A percentile compares a stretch with the other conserved stretches of the same genome.
These are phyloP conservation scores for Alethe diademata DNA, from an alignment of 2,113 vertebrate species.

Conservation along the genomic window DNA sequence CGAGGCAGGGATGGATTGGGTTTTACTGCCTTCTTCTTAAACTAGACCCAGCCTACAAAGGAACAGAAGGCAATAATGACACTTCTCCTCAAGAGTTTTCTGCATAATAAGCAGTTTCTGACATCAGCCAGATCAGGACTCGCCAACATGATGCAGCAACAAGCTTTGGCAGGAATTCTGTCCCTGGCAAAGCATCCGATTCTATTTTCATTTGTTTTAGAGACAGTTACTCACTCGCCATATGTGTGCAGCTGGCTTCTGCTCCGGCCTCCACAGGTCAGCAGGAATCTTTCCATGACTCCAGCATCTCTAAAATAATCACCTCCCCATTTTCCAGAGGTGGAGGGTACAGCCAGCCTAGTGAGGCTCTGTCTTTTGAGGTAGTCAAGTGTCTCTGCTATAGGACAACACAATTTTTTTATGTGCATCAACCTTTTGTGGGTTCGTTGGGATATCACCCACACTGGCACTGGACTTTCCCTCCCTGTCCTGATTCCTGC, in stretches of 20 bases:
- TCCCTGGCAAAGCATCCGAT: background rate
- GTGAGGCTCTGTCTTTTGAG: accelerated
- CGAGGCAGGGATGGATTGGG: background rate
- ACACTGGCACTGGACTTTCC: accelerated
- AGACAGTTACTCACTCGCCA: constrained; percentile 40
- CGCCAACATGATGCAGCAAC: constrained; percentile 58
- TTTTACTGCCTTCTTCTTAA: background rate
- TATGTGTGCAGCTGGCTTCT: constrained; percentile 49
- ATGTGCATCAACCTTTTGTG: background rate
- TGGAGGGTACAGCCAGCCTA: background rate
- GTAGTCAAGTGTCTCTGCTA: background rate
- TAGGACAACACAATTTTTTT: background rate
- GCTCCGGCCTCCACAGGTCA: background rate
- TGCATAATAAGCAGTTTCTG: constrained; percentile 33
- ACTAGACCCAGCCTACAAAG: background rate
- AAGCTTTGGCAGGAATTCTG: constrained; percentile 52
- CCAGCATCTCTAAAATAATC: background rate
- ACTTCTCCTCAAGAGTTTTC: constrained; percentile 21
- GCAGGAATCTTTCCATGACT: constrained; percentile 7
- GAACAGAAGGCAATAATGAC: constrained; percentile 34
- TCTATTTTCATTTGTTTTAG: constrained; percentile 58
- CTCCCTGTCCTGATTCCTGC: background rate
- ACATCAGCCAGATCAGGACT: constrained; percentile 12
- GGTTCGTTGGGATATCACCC: background rate
- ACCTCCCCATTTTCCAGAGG: background rate